Evolutionary conservation across 2,888 invertebrate species (phyloP), one percentile per base, ranked within the genome.

Genomic region (Catocala fraxini): DNA sequence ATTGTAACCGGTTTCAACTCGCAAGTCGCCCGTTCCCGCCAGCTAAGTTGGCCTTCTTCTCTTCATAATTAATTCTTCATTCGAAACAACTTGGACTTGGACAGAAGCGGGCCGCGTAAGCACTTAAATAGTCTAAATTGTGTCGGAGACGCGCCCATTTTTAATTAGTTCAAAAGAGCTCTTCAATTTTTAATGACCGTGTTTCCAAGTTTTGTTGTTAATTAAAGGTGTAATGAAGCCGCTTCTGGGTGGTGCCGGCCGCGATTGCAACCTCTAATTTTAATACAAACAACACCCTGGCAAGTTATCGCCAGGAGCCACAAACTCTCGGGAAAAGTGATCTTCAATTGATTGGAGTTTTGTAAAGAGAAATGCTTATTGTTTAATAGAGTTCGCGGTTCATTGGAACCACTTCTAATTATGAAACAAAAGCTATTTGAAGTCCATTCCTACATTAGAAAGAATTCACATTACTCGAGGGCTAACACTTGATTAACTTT

Each of bases 41-140:
- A 74, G 77, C 83, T 80, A 91, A 90, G 85, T 91, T 90, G 83
- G 84, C 85, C 90, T 88, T 85, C 83, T 83, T 86, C 88, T 83
- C 89, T 91, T 92, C 92, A 93, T 94, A 93, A 94, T 93, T 94
- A 93, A 94, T 94, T 94, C 93, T 93, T 94, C 93, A 93, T 91
- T 93, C 92, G 88, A 89, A 88, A 89, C 89, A 92, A 93, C 88
- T 93, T 87, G 81, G 82, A 86, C 85, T 88, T 89, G 91, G 89
- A 90, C 91, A 89, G 89, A 86, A 85, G 79, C 88, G 87, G 86
- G 85, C 87, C 89, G 88, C 89, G 89, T 90, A 86, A 91, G 90
- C 92, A 93, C 91, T 93, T 92, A 90, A 92, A 93, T 90, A 89
- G 92, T 90, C 90, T 86, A 90, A 92, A 93, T 90, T 89, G 91